Evolutionary conservation across 2,888 invertebrate species (phyloP).

Genomic region (Elmis aenea): DNA sequence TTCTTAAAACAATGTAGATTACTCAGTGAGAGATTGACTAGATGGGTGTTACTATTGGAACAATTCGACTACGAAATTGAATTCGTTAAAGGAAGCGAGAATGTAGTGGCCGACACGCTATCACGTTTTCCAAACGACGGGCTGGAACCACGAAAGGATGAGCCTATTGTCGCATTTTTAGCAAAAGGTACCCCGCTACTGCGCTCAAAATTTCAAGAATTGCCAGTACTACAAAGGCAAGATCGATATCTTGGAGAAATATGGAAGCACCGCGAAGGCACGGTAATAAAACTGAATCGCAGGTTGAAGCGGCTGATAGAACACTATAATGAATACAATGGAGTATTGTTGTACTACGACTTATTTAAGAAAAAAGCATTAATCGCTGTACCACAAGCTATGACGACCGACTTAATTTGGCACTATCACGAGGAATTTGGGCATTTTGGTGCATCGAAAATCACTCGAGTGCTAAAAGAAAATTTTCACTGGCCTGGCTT

Average conservation of each 20-base stretch:
- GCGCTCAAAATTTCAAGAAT: too few species aligned
- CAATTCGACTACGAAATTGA: constrained; percentile 21
- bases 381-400: not conserved
- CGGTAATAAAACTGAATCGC: too few species aligned
- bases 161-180: too few species aligned
- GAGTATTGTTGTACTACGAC: too few species aligned
- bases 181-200: too few species aligned
- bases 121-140: constrained; percentile 27
- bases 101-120: constrained; percentile 27
- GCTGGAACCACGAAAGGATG: too few species aligned
- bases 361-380: too few species aligned
- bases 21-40: constrained; percentile 17
- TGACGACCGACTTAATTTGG: not conserved
- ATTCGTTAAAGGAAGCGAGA: constrained; percentile 24
- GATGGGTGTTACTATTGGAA: constrained; percentile 25
- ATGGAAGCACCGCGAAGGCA: too few species aligned
- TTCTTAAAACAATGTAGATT: constrained; percentile 23
- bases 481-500: constrained; percentile 4
- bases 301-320: too few species aligned
- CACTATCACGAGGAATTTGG: constrained; percentile 1
- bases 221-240: too few species aligned
- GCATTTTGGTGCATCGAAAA: not conserved
- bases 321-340: too few species aligned
- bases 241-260: too few species aligned
- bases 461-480: not conserved